Evolutionary conservation across 1,140 invertebrate species (phyloP).

Genomic region (Brachionus rotundiformis): DNA sequence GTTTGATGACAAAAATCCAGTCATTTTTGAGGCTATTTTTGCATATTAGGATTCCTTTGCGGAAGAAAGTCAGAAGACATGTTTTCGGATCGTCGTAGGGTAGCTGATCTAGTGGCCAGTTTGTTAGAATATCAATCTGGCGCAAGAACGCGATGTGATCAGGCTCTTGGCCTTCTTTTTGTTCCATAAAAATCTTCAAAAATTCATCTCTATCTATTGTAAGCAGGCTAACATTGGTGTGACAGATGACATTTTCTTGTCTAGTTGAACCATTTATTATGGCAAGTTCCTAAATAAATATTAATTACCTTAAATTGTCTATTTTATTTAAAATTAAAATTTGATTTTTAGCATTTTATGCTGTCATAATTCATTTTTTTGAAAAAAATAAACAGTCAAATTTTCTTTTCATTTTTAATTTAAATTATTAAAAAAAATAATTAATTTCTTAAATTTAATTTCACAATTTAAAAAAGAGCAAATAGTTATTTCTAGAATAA

Average conservation of each 20-base stretch:
- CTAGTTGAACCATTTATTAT: constrained; percentile 52
- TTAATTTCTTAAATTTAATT: no score
- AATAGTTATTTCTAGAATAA: no score
- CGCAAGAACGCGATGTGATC: constrained; percentile 53
- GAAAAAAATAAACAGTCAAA: no score
- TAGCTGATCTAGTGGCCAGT: constrained; percentile 59
- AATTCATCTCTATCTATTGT: constrained; percentile 53
- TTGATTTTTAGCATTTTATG: no score
- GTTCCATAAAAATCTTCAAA: constrained; percentile 54
- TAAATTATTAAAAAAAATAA: no score
- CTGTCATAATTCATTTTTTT: no score
- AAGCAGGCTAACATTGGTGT: constrained; percentile 51
- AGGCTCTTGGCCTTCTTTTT: constrained; percentile 46
- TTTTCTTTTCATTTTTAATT: no score
- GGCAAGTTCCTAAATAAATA: constrained; percentile 54
- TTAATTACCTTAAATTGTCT: not conserved
- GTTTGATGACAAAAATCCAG: constrained; percentile 53
- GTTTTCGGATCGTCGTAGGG: constrained; percentile 59
- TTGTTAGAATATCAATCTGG: constrained; percentile 53
- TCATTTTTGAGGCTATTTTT: constrained; percentile 52
- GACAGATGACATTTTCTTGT: constrained; percentile 53
- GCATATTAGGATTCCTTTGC: constrained; percentile 55
- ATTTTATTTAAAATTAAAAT: not conserved
- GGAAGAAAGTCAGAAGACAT: constrained; percentile 60
- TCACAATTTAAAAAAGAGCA: no score